Base-by-base conservation (phyloP, 1,140 invertebrate species). In the Cyclargus thomasi region DNA sequence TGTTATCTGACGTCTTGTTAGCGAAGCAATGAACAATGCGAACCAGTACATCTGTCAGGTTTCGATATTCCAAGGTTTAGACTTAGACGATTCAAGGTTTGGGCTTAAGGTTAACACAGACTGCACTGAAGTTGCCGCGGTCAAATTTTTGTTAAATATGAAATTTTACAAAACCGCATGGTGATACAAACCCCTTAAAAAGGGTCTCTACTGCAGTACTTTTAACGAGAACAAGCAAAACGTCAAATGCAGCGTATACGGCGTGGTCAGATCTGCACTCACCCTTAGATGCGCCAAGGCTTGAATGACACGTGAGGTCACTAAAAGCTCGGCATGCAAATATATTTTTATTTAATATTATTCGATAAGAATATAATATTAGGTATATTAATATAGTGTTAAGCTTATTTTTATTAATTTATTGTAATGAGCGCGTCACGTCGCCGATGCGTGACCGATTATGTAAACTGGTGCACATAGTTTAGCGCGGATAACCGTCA, bases 1-100 rank as follows among this genome's bases (percentile, higher is more conserved):
- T 47, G 29, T 35, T 66, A 62, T 59, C 55, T 57, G 23, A 67
- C 62, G 65, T 63, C 68, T 70, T 66, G 63, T 69, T 70, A 69
- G 67, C 63, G 35, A 22, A 63, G 59, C 72, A 63, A 65, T 66
- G 75, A 79, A 81, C 79, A 82, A 84, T 81, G 64, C 74, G 70
- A 76, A 75, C 73, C 64, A 67, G 74, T 74, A 82, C 77, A 86
- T 83, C 81, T 82, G 80, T 83, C 80, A 78, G 68, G 80, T 75
- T 78, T 83, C 81, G 72, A 83, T 80, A 71, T 69, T 72, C 77
- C 81, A 86, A 88, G 83, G 83, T 78, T 73, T 70, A 67, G 29
- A 70, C 77, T 75, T 74, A 69, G 72, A 69, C 70, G 64, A 73
- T 76, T 84, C 83, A 83, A 88, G 82, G 83, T 71, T 75, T 47